Evolutionary conservation across 2,888 invertebrate species (phyloP), one percentile per base, ranked within the genome.

Genomic region (Acanthosepion lycidas): DNA sequence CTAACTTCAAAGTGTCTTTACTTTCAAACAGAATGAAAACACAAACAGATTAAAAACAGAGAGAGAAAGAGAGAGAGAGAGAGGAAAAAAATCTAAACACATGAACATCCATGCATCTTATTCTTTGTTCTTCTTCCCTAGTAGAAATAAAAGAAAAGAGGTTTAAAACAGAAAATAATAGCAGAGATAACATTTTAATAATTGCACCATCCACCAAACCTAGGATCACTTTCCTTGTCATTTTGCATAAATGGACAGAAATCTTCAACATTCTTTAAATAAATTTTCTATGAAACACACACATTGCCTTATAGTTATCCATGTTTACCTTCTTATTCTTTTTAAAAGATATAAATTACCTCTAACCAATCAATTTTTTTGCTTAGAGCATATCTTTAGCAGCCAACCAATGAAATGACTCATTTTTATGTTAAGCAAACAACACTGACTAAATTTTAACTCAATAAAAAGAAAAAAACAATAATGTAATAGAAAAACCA

Each of bases 161-260:
- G 18, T 78, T 78, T 78, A 78, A 78, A 78, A 78, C 78, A 78
- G 78, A 78, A 78, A 78, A 78, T 78, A 78, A 78, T 78, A 33
- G 78, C 78, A 78, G n/a, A 78, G 78, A 78, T 78, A 78, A 78
- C 78, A 78, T 78, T 78, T 78, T 78, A 78, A 78, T 78, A 33
- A 78, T 78, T 78, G 33, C 78, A 78, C 78, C 78, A 78, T 78
- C 78, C n/a, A 78, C 78, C 33, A n/a, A 78, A 18, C 78, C 78
- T 33, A 5, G 15, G 42, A 42, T 78, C n/a, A 15, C 78, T 12
- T 33, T n/a, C 15, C n/a, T 12, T n/a, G n/a, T n/a, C n/a, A 8
- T 18, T n/a, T 78, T 33, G n/a, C n/a, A n/a, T 78, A n/a, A 78
- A n/a, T 78, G n/a, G 8, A 78, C n/a, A 78, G n/a, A 78, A 78